Conservation (phyloP, 2,888 invertebrate genomes). For the Agelastica alni region DNA sequence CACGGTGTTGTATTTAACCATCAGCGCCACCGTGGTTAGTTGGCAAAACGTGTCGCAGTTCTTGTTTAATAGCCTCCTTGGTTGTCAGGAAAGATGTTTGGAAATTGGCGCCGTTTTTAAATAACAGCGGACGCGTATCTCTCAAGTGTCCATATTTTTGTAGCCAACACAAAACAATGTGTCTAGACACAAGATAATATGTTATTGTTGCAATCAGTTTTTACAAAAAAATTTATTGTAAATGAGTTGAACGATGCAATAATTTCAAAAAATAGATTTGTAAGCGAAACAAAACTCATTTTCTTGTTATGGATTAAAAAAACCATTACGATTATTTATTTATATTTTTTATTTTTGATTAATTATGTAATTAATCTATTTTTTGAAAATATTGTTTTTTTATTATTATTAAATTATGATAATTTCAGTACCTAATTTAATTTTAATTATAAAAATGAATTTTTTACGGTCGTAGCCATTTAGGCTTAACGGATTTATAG, state of each 20-base stretch:
- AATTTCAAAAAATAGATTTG: slow-evolving; percentile 20
- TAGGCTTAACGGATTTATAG: slow-evolving; percentile 32
- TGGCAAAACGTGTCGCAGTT: too few relatives aligned
- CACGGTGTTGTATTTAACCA: too few relatives aligned
- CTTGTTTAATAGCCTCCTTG: too few relatives aligned
- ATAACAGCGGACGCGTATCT: slow-evolving; percentile 29
- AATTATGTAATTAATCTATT: slow-evolving; percentile 14
- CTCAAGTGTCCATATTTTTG: slow-evolving; percentile 44
- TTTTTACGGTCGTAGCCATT: slow-evolving; percentile 32
- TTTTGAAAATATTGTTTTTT: slow-evolving; percentile 26
- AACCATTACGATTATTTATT: too few relatives aligned
- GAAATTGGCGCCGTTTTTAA: too few relatives aligned
- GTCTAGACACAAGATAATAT: slow-evolving; percentile 28
- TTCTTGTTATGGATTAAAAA: too few relatives aligned
- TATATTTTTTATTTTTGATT: too few relatives aligned
- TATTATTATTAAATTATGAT: slow-evolving; percentile 26
- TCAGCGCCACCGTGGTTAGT: too few relatives aligned
- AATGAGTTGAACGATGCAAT: slow-evolving; percentile 21
- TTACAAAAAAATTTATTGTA: slow-evolving; percentile 22
- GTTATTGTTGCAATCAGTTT: slow-evolving; percentile 24
- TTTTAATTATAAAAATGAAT: slow-evolving; percentile 32
- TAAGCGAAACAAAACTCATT: neutral
- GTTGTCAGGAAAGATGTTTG: too few relatives aligned
- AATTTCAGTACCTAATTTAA: slow-evolving; percentile 42
- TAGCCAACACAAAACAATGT: slow-evolving; percentile 34